phyloP scores from a whole-genome alignment of 1,140 invertebrate species.

The Drosophila prosaltans region DNA sequence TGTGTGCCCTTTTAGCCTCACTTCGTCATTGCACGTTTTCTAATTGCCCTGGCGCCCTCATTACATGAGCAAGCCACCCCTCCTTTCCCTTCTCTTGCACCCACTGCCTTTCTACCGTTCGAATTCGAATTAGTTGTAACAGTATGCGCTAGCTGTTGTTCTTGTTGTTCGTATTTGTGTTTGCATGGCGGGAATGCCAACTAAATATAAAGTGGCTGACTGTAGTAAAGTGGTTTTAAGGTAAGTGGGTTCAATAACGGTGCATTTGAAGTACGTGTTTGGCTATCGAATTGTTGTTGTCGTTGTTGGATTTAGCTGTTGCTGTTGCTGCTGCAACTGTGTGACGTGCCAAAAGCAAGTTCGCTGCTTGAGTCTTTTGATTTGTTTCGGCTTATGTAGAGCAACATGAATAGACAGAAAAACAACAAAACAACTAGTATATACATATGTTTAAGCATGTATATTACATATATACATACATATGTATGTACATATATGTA shows the following conservation, averaged over 20 bases:
- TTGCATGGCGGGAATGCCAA: conserved; percentile 9
- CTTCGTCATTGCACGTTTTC: conserved; percentile 29
- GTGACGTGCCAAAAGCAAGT: conserved; percentile 43
- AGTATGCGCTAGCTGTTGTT: conserved; percentile 21
- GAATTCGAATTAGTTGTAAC: conserved; percentile 41
- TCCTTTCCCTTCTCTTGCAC: background rate
- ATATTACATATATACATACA: background rate
- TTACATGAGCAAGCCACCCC: conserved; percentile 1
- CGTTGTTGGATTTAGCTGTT: conserved; percentile 15
- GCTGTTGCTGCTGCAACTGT: conserved; percentile 45
- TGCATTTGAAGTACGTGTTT: conserved; percentile 62
- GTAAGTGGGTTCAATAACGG: conserved; percentile 76
- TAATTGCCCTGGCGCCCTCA: conserved; percentile 50
- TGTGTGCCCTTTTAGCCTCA: conserved; percentile 4
- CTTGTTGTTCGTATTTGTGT: conserved; percentile 14
- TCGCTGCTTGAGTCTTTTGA: conserved; percentile 69
- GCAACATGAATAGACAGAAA: conserved; percentile 40
- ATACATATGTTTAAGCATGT: conserved; percentile 59
- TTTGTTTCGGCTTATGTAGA: conserved; percentile 56
- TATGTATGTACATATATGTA: background rate
- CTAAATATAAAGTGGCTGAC: conserved; percentile 1
- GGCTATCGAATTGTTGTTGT: conserved; percentile 15
- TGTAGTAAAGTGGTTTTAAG: conserved; percentile 39
- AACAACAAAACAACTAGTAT: conserved; percentile 30
- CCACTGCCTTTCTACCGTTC: conserved; percentile 17